phyloP scores from a whole-genome alignment of 2,113 vertebrate genomes.

The Isichthys henryi region DNA sequence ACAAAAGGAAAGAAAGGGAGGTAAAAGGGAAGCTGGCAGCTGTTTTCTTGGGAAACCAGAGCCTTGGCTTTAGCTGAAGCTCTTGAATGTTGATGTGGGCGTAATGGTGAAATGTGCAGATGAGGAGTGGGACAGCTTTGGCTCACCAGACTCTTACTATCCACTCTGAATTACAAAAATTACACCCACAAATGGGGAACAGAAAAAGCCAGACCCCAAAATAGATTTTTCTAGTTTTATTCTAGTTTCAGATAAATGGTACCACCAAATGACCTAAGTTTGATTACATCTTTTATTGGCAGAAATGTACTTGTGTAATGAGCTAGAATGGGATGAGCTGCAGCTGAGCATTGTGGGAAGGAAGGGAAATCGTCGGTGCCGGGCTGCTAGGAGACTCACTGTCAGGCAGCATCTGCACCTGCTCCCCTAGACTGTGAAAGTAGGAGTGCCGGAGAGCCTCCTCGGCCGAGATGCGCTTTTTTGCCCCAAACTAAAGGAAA shows the following conservation, averaged over 20 bases:
- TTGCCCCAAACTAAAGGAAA: conserved; percentile 58
- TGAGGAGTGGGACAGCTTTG: neutral
- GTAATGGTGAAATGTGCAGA: neutral
- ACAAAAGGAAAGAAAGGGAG: neutral
- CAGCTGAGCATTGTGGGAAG: conserved; percentile 1
- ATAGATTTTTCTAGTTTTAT: neutral
- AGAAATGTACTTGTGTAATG: neutral
- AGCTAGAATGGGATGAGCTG: neutral
- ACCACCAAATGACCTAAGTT: neutral
- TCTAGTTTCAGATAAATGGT: neutral
- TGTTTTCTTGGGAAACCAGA: neutral
- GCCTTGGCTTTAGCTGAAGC: neutral
- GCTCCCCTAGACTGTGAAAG: conserved; percentile 59
- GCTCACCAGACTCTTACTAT: neutral
- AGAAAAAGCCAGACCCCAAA: neutral
- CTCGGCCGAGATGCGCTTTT: conserved; percentile 61
- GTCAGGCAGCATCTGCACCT: conserved; percentile 59
- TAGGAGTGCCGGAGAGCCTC: conserved; percentile 59
- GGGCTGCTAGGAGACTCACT: conserved; percentile 46
- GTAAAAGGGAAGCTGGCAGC: neutral
- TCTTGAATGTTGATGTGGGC: neutral
- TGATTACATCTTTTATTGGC: neutral
- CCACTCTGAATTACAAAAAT: neutral
- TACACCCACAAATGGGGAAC: neutral
- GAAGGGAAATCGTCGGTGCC: no score